phyloP scores from a whole-genome alignment of 1,140 invertebrate species.

The Drosophila sp. region DNA sequence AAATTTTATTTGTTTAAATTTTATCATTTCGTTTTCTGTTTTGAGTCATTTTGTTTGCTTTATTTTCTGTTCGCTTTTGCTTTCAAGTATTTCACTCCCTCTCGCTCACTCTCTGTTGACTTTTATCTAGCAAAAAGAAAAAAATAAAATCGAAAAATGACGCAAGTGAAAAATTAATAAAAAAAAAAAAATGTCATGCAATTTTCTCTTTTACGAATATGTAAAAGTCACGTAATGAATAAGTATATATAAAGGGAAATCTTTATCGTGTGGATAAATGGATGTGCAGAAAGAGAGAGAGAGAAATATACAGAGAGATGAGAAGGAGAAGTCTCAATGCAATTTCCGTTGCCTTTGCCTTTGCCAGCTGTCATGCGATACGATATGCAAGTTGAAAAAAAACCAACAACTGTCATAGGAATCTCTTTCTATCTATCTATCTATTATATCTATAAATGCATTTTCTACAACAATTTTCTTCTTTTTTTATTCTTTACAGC shows the following conservation, averaged over 20 bases:
- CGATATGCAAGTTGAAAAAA: slow-evolving; percentile 19
- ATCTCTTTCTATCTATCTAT: slow-evolving; percentile 27
- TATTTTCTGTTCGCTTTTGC: slow-evolving; percentile 9
- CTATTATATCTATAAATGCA: slow-evolving; percentile 23
- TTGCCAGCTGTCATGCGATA: slow-evolving; percentile 41
- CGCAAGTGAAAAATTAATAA: slow-evolving; percentile 33
- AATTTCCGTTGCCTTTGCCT: slow-evolving; percentile 29
- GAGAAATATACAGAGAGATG: background rate
- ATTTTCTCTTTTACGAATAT: background rate
- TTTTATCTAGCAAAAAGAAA: slow-evolving; percentile 11
- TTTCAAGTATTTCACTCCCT: slow-evolving; percentile 28
- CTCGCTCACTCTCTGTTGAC: background rate
- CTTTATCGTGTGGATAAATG: background rate
- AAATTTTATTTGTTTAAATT: slow-evolving; percentile 55
- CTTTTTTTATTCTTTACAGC: slow-evolving; percentile 84
- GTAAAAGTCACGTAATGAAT: slow-evolving; percentile 50
- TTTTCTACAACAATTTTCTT: slow-evolving; percentile 31
- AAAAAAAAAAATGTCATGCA: background rate
- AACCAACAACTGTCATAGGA: slow-evolving; percentile 39
- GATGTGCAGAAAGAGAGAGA: background rate
- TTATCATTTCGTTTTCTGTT: slow-evolving; percentile 23
- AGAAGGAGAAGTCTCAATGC: slow-evolving; percentile 24
- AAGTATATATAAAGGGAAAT: background rate
- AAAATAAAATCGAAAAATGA: slow-evolving; percentile 24
- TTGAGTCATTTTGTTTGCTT: slow-evolving; percentile 19